Conservation (phyloP, 2,888 invertebrate genomes). For the Ormia ochracea region DNA sequence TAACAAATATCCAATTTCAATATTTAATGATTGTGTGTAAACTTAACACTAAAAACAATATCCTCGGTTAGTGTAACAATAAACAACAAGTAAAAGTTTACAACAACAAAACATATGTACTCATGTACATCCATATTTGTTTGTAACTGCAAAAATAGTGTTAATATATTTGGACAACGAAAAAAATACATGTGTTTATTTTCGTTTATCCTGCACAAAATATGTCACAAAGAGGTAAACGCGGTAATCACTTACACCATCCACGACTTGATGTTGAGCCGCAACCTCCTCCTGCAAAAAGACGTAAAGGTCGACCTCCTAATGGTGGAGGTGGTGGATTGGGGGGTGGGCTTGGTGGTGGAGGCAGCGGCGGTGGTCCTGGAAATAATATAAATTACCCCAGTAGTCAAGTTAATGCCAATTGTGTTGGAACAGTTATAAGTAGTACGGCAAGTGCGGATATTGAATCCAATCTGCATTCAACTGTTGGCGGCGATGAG, state of each 20-base stretch:
- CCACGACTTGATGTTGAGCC: slow-evolving; percentile 76
- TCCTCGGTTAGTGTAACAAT: slow-evolving; percentile 12
- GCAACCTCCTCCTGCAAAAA: slow-evolving; percentile 82
- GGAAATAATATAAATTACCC: slow-evolving; percentile 34
- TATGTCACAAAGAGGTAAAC: slow-evolving; percentile 88
- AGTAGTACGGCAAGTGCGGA: slow-evolving; percentile 73
- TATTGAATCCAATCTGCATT: slow-evolving; percentile 78
- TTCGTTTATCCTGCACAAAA: slow-evolving; percentile 70
- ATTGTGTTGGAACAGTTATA: slow-evolving; percentile 36
- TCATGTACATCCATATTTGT: not conserved
- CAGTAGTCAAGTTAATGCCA: slow-evolving; percentile 29
- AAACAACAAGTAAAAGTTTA: slow-evolving; percentile 34
- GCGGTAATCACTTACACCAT: slow-evolving; percentile 81
- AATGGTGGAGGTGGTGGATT: slow-evolving; percentile 70
- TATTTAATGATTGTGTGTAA: slow-evolving; percentile 12
- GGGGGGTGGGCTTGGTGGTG: slow-evolving; percentile 59
- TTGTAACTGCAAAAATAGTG: slow-evolving; percentile 35
- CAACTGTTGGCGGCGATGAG: slow-evolving; percentile 58
- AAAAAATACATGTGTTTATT: slow-evolving; percentile 60
- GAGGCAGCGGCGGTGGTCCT: slow-evolving; percentile 49
- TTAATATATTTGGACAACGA: slow-evolving; percentile 48
- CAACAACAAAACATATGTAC: not conserved
- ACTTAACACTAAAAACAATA: slow-evolving; percentile 22
- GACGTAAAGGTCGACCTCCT: slow-evolving; percentile 85
- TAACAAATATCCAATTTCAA: not conserved